phyloP scores from a whole-genome alignment of 1,140 invertebrate species.

The Philopotamus ludificatus region DNA sequence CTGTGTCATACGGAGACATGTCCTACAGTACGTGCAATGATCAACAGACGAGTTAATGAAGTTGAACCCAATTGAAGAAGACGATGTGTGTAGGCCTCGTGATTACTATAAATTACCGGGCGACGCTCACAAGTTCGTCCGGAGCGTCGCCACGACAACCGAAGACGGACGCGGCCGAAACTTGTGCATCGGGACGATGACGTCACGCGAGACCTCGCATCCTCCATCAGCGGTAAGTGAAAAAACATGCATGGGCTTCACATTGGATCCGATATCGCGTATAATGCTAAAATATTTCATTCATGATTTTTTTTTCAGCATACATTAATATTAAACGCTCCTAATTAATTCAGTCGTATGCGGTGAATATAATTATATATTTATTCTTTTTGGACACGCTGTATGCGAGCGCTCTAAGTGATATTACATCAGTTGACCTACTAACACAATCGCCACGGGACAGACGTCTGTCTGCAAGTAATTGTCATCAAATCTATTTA shows the following conservation, averaged over 20 bases:
- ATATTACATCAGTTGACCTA: conserved; percentile 28
- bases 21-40: neutral
- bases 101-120: conserved; percentile 40
- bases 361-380: too few relatives aligned
- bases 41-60: conserved; percentile 32
- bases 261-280: neutral
- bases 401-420: conserved; percentile 24
- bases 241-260: neutral
- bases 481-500: neutral
- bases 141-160: conserved; percentile 1
- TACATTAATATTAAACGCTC: too few relatives aligned
- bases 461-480: neutral
- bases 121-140: conserved; percentile 15
- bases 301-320: too few relatives aligned
- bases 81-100: conserved; percentile 36
- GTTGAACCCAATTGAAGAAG: conserved; percentile 41
- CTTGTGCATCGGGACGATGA: conserved; percentile 4
- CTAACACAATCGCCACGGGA: conserved; percentile 14
- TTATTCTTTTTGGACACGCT: conserved; percentile 12
- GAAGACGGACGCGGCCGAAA: neutral
- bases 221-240: conserved; percentile 3
- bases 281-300: too few relatives aligned
- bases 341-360: too few relatives aligned
- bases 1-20: neutral
- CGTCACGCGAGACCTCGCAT: neutral